These are phyloP conservation scores for Decapterus maruadsi DNA, from an alignment of 2,797 vertebrate genomes.

Conservation along the genomic window DNA sequence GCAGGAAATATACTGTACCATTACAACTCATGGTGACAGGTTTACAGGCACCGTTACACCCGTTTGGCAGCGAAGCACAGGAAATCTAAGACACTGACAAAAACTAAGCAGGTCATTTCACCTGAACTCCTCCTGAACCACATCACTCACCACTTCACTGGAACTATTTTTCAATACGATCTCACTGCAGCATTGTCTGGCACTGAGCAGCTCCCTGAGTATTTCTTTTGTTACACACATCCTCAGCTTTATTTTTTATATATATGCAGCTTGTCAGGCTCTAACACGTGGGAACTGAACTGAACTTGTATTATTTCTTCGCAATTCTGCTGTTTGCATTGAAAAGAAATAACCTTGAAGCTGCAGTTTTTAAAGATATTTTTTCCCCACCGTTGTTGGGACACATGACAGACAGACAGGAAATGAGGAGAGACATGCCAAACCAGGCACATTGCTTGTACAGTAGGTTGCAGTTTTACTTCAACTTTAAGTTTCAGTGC, in stretches of 20 bases:
- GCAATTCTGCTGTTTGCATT: constrained; percentile 1
- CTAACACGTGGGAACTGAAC: constrained; percentile 2
- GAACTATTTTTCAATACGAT: constrained; percentile 17
- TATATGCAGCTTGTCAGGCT: neutral
- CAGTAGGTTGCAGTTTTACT: neutral
- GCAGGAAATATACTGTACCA: constrained; percentile 6
- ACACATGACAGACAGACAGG: neutral
- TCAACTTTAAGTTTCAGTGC: neutral
- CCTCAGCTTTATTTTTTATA: too few species aligned
- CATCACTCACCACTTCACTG: neutral
- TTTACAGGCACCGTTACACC: neutral
- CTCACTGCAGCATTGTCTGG: constrained; percentile 11
- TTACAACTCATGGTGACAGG: neutral
- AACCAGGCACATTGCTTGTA: neutral
- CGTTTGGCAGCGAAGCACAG: neutral
- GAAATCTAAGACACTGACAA: neutral
- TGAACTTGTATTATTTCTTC: neutral
- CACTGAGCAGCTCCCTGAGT: constrained; percentile 4
- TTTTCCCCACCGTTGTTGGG: neutral
- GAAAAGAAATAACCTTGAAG: neutral
- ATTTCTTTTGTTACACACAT: constrained; percentile 1
- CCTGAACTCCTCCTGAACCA: neutral
- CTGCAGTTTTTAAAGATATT: neutral
- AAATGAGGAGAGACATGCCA: neutral
- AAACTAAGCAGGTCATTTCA: neutral